Percentiles rank a stretch among this genome's conserved stretches.
Conservation (phyloP, 1,140 invertebrate species). For the Eurosta solidaginis region DNA sequence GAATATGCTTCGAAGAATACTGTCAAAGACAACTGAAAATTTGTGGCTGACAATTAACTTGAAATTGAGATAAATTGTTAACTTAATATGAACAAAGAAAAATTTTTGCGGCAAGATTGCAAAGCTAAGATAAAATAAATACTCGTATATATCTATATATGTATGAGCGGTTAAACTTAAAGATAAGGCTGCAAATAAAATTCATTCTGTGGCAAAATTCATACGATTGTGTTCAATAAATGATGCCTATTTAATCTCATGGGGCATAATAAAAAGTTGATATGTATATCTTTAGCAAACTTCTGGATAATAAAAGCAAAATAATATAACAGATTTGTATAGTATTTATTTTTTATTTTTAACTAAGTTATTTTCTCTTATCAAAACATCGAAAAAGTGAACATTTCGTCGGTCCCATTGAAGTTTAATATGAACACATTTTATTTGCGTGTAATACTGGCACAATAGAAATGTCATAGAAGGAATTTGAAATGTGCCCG, state of each 20-base stretch:
- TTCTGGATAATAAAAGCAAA: background rate
- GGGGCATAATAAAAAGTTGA: too few relatives aligned
- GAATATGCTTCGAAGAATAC: background rate
- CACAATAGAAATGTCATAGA: too few relatives aligned
- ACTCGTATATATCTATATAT: background rate
- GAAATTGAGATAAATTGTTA: conserved; percentile 21
- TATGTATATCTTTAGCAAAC: too few relatives aligned
- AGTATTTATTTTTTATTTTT: background rate
- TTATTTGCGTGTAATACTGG: too few relatives aligned
- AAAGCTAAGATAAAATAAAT: background rate
- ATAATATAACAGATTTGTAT: background rate
- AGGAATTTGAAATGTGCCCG: too few relatives aligned
- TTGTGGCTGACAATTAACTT: conserved; percentile 11
- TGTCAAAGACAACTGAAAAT: background rate
- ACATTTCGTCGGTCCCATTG: too few relatives aligned
- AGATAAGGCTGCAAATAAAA: too few relatives aligned
- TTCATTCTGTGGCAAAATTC: too few relatives aligned
- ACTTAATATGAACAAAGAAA: conserved; percentile 11
- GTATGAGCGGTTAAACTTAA: background rate
- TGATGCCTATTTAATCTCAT: too few relatives aligned
- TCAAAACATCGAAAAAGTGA: background rate
- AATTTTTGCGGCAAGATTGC: background rate
- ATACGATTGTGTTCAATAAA: too few relatives aligned
- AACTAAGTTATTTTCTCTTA: background rate
- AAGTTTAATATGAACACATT: too few relatives aligned